Evolutionary conservation across 2,797 vertebrate species (phyloP), one percentile per base, ranked within the genome.

Genomic region (Glossophaga mutica): DNA sequence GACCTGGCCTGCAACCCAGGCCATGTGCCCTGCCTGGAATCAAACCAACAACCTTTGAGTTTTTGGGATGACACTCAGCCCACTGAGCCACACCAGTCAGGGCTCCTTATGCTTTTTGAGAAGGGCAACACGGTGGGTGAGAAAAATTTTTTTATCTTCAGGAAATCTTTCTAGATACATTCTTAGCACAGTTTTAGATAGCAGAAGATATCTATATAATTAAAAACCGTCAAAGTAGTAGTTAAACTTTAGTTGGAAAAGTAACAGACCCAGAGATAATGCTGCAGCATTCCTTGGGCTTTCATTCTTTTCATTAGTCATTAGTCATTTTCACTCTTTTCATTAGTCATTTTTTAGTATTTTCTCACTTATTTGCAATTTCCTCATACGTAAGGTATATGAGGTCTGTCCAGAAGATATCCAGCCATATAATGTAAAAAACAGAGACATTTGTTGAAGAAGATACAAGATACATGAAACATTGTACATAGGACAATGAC

Each of bases 341-440:
- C 7, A 50, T 90, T 48, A 87, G 59, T 46, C 46, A 39, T 52
- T 76, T 81, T 70, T 83, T 78, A n/a, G 19, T 34, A 5, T 42
- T 85, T 73, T 87, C 24, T 92, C 32, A 46, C 32, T 84, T 93
- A 76, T 68, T 96, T 87, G 15, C 74, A 10, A 71, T 94, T 94
- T 95, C 44, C 87, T 70, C 48, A 81, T 50, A 84, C 70, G 52
- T 87, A 86, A 95, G 59, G 11, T 52, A 90, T 78, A 65, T 6
- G 3, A n/a, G 62, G 32, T 65, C 59, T 62, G 59, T 62, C 59
- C 59, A 65, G 62, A 65, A 65, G 62, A 32, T 65, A 65, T 65
- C 62, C 62, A 65, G 62, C 32, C 62, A n/a, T 65, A 14, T 65
- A 16, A 65, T 65, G 26, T 65, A 32, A n/a, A 65, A 65, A 65